Evolutionary conservation across 1,140 invertebrate species (phyloP).

Genomic region (Parasteatoda tepidariorum): DNA sequence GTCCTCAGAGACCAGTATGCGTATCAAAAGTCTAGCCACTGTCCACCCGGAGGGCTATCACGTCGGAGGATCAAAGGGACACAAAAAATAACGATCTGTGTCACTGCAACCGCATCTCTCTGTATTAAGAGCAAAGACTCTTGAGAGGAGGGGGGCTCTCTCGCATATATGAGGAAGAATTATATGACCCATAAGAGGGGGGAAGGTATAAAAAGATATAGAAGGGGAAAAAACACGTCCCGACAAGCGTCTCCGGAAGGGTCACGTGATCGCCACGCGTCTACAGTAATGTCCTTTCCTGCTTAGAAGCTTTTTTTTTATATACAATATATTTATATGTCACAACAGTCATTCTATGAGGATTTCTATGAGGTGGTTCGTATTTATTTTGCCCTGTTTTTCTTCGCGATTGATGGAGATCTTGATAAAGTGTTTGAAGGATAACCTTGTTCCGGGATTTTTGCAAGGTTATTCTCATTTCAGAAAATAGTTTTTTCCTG

Average conservation of each 20-base stretch:
- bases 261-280: constrained; percentile 45
- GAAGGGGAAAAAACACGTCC: background rate
- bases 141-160: background rate
- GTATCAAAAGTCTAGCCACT: constrained; percentile 12
- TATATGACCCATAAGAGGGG: constrained; percentile 5
- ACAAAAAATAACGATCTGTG: constrained; percentile 21
- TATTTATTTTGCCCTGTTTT: no score
- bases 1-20: no score
- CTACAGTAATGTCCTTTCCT: constrained; percentile 17
- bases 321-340: background rate
- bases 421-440: no score
- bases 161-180: constrained; percentile 28
- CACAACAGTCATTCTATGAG: background rate
- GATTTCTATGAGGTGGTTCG: no score
- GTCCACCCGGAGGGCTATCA: constrained; percentile 12
- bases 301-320: background rate
- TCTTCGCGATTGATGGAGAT: no score
- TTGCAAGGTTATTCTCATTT: no score
- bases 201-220: background rate
- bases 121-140: constrained; percentile 55
- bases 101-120: constrained; percentile 40
- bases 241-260: background rate
- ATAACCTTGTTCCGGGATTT: no score
- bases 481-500: no score
- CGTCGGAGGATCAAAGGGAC: constrained; percentile 20